A percentile compares a stretch with the other conserved stretches of the same genome.
Conservation (phyloP, 2,888 invertebrate species). For the Cancer borealis region DNA sequence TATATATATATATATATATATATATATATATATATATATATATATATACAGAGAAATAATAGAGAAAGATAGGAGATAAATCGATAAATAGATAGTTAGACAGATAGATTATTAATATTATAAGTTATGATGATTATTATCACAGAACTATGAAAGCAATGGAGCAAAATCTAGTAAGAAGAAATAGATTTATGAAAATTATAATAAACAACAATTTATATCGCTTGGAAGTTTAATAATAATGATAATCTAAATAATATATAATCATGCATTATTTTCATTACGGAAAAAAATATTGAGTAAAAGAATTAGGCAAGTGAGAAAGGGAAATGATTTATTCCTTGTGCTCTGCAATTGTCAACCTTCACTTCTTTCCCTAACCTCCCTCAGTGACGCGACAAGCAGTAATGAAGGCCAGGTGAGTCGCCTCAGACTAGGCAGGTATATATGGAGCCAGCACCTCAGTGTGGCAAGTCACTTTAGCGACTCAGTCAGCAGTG, state of each 20-base stretch:
- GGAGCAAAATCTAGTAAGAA: neutral
- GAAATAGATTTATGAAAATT: too few relatives aligned
- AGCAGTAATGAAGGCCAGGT: neutral
- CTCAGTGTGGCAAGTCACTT: neutral
- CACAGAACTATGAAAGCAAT: neutral
- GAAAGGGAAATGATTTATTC: neutral
- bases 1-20: too few relatives aligned
- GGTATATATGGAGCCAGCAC: slow-evolving; percentile 13
- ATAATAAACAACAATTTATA: neutral
- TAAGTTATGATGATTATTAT: neutral
- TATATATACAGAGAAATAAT: too few relatives aligned
- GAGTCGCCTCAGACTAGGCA: neutral
- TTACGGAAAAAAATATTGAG: neutral
- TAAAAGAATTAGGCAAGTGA: neutral
- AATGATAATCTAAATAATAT: neutral
- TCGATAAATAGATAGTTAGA: too few relatives aligned
- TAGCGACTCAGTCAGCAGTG: neutral
- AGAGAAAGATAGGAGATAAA: too few relatives aligned
- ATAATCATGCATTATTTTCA: neutral
- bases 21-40: too few relatives aligned
- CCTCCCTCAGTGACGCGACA: neutral
- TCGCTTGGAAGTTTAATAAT: neutral
- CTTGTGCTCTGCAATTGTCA: slow-evolving; percentile 11
- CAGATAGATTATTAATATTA: neutral
- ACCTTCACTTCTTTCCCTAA: neutral